These are phyloP conservation scores for Tetramorium bicarinatum DNA, from an alignment of 2,888 invertebrate genomes.

Conservation along the genomic window DNA sequence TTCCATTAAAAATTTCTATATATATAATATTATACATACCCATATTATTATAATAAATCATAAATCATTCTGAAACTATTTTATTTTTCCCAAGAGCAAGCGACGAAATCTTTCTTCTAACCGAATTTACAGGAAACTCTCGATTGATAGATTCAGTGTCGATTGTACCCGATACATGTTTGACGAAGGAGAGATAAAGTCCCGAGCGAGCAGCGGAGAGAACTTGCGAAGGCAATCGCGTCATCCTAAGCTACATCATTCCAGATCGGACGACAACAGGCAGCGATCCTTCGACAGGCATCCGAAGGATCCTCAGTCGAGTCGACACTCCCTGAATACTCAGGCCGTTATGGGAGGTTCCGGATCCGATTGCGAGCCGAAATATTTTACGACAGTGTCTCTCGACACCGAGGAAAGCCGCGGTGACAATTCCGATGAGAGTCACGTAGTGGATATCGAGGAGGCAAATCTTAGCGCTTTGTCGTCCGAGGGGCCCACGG, in stretches of 20 bases:
- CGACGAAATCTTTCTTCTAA: not conserved
- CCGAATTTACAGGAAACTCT: constrained; percentile 76
- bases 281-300: constrained; percentile 83
- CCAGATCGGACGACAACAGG: constrained; percentile 84
- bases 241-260: constrained; percentile 83
- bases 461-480: constrained; percentile 67
- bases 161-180: constrained; percentile 78
- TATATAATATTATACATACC: not conserved
- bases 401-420: constrained; percentile 81
- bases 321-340: constrained; percentile 79
- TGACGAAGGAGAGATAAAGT: constrained; percentile 80
- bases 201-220: constrained; percentile 82
- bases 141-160: constrained; percentile 79
- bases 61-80: not conserved
- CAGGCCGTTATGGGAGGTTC: constrained; percentile 76
- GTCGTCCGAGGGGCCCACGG: constrained; percentile 78
- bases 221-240: constrained; percentile 77
- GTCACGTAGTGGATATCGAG: constrained; percentile 79
- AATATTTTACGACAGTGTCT: constrained; percentile 81
- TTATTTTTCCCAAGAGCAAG: not conserved
- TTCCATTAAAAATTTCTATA: not conserved
- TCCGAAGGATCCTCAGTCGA: constrained; percentile 79
- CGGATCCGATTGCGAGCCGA: constrained; percentile 79
- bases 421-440: constrained; percentile 79
- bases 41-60: not conserved